Evolutionary conservation across 2,888 invertebrate species (phyloP).

Genomic region (Bellardia pandia): DNA sequence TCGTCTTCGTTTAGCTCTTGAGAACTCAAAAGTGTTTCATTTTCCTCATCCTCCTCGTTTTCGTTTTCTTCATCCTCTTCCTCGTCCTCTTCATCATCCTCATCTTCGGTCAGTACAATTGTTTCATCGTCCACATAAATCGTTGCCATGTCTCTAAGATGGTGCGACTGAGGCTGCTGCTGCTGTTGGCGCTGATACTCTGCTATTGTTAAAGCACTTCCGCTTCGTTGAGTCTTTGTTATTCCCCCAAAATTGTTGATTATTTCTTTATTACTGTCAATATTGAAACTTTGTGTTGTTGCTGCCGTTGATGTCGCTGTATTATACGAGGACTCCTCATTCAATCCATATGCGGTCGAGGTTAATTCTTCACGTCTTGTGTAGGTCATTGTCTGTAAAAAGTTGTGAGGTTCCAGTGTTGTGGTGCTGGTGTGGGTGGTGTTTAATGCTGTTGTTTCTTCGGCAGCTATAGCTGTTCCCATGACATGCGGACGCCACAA

Average conservation of each 20-base stretch:
- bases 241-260: slow-evolving; percentile 79
- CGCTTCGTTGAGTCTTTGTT: slow-evolving; percentile 79
- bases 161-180: slow-evolving; percentile 65
- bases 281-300: slow-evolving; percentile 62
- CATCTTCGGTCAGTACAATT: slow-evolving; percentile 83
- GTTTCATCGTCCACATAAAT: slow-evolving; percentile 81
- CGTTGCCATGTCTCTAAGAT: slow-evolving; percentile 70
- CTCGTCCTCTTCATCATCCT: slow-evolving; percentile 76
- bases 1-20: slow-evolving; percentile 81
- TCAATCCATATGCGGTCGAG: slow-evolving; percentile 28
- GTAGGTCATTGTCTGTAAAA: slow-evolving; percentile 68
- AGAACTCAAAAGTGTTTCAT: slow-evolving; percentile 81
- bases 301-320: slow-evolving; percentile 6
- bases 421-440: slow-evolving; percentile 45
- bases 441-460: slow-evolving; percentile 29
- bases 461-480: slow-evolving; percentile 68
- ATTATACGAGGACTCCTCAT: slow-evolving; percentile 31
- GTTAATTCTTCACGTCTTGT: slow-evolving; percentile 65
- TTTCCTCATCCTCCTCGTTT: slow-evolving; percentile 76
- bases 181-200: slow-evolving; percentile 60
- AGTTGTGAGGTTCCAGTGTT: slow-evolving; percentile 60
- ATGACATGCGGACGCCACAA: slow-evolving; percentile 82
- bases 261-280: slow-evolving; percentile 59
- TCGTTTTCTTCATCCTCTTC: slow-evolving; percentile 78
- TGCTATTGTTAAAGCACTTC: slow-evolving; percentile 74